Conservation (phyloP, 2,797 vertebrate species). For the Chrysocyon brachyurus region DNA sequence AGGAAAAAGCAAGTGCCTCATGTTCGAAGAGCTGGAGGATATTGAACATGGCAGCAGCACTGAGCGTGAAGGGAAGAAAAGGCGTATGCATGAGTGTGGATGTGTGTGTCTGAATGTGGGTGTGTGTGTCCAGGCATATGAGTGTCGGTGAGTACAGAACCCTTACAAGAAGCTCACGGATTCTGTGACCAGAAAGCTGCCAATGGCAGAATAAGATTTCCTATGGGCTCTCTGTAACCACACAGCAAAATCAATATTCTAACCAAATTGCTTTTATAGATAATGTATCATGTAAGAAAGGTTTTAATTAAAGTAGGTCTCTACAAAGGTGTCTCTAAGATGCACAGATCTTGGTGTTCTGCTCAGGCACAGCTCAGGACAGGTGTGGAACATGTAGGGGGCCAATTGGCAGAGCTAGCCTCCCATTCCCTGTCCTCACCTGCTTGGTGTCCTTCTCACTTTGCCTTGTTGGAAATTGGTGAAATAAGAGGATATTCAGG, state of each 20-base stretch:
- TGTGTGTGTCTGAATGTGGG: fast-evolving
- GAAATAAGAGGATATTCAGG: background rate
- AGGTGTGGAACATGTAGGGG: too few relatives aligned
- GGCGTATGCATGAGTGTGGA: fast-evolving
- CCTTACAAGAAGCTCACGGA: background rate
- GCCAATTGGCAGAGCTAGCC: fast-evolving
- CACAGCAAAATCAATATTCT: conserved; percentile 73
- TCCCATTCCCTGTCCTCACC: fast-evolving
- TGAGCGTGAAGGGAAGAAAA: background rate
- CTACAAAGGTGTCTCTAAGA: background rate
- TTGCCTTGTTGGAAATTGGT: background rate
- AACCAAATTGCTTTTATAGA: conserved; percentile 71
- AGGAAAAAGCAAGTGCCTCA: background rate
- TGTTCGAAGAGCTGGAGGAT: background rate
- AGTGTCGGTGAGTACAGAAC: background rate
- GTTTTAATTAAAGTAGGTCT: conserved; percentile 78
- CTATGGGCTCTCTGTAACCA: conserved; percentile 22
- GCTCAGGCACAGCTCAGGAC: background rate
- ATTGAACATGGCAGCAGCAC: fast-evolving
- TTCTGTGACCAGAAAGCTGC: background rate
- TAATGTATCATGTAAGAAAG: conserved; percentile 68
- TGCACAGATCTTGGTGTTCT: background rate
- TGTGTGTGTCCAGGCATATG: background rate
- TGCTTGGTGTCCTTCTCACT: background rate
- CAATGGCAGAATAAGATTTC: conserved; percentile 30